A percentile compares a stretch with the other conserved stretches of the same genome.
phyloP scores from a whole-genome alignment of 2,113 vertebrate species.

The Calonectris borealis region DNA sequence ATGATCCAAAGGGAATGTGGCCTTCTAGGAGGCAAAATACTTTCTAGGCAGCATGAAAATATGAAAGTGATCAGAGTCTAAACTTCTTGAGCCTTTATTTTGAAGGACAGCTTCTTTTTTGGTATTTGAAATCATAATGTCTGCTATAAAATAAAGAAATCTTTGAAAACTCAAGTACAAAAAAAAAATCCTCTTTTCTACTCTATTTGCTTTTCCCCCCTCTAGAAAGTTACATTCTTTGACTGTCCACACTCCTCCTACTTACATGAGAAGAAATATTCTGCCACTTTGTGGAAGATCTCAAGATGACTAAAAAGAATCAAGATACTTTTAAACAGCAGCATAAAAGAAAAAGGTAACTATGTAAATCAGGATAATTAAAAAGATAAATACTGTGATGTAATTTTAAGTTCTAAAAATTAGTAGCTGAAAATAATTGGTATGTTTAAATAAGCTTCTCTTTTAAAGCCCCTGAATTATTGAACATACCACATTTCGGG shows the following conservation, averaged over 20 bases:
- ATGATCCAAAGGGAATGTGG: not conserved
- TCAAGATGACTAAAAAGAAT: conserved; percentile 65
- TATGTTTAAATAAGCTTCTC: not conserved
- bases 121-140: not conserved
- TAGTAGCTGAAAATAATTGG: not conserved
- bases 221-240: conserved; percentile 72
- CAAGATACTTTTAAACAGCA: conserved; percentile 65
- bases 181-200: conserved; percentile 64
- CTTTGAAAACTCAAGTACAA: conserved; percentile 27
- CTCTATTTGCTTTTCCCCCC: conserved; percentile 64
- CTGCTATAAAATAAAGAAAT: conserved; percentile 69
- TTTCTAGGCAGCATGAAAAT: conserved; percentile 26
- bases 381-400: not conserved
- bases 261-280: conserved; percentile 66
- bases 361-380: conserved; percentile 35
- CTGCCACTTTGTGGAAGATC: conserved; percentile 63
- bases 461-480: not conserved
- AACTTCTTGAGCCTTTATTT: conserved; percentile 47
- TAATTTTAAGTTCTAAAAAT: not conserved
- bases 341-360: conserved; percentile 64
- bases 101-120: conserved; percentile 54
- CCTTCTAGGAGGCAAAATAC: conserved; percentile 6
- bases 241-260: conserved; percentile 65
- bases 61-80: conserved; percentile 63
- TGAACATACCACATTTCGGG: not conserved